These are phyloP conservation scores for Vireo griseus DNA, from an alignment of 2,797 vertebrate genomes.

Conservation along the genomic window DNA sequence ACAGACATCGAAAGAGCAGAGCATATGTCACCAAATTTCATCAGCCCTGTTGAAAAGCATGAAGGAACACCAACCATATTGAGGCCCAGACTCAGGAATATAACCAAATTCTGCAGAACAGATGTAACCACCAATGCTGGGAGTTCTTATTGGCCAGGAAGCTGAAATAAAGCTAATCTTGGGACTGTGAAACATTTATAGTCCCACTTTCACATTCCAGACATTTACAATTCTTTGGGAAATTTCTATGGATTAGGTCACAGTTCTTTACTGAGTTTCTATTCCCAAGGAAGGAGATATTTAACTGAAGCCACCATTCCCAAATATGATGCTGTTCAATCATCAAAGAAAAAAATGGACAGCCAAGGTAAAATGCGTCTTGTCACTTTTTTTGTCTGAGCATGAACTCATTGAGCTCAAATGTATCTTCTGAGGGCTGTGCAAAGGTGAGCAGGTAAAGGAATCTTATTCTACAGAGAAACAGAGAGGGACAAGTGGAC, in stretches of 20 bases:
- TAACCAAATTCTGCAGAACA: not conserved
- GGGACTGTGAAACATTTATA: not conserved
- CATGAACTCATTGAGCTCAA: not conserved
- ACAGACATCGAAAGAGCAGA: not conserved
- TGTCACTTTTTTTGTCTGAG: not conserved
- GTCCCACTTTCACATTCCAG: not conserved
- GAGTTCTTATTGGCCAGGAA: not conserved
- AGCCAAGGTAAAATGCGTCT: not conserved
- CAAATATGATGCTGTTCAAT: not conserved
- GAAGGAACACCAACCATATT: not conserved
- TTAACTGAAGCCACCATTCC: not conserved
- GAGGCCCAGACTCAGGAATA: not conserved
- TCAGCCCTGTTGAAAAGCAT: not conserved
- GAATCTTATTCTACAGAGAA: not conserved
- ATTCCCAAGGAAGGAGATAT: not conserved
- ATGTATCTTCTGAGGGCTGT: not conserved
- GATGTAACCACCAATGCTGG: not conserved
- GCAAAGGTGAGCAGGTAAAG: not conserved
- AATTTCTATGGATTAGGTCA: not conserved
- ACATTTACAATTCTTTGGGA: not conserved
- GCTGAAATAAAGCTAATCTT: not conserved
- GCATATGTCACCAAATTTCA: not conserved
- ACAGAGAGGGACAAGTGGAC: not conserved
- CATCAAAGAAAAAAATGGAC: not conserved
- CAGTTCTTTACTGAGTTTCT: not conserved